Percentiles rank a stretch among this genome's conserved stretches.
Evolutionary conservation across 1,140 invertebrate species (phyloP).

Genomic region (Glomeris maerens): DNA sequence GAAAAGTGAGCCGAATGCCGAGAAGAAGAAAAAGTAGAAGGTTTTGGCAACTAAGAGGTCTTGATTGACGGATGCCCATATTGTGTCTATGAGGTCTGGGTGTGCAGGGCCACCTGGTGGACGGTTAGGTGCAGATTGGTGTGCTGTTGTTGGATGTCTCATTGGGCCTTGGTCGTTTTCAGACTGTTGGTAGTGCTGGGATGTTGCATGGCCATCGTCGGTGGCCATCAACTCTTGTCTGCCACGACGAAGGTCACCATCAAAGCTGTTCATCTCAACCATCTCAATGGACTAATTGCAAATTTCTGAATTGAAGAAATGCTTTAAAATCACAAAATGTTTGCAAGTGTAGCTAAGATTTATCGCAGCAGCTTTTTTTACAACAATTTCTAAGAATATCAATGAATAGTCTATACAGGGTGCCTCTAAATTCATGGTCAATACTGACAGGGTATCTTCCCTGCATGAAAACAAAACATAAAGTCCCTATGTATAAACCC

Average conservation of each 20-base stretch:
- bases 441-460: no score
- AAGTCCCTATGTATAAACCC: no score
- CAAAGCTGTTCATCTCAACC: conserved; percentile 8
- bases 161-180: background rate
- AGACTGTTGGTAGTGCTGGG: background rate
- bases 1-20: conserved; percentile 94
- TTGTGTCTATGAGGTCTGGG: conserved; percentile 63
- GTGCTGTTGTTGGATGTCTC: background rate
- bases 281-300: no score
- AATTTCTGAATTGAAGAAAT: no score
- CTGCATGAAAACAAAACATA: no score
- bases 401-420: no score
- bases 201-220: background rate
- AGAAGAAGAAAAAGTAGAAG: conserved; percentile 99
- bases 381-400: no score
- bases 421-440: no score
- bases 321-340: no score
- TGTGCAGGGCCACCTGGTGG: conserved; percentile 46
- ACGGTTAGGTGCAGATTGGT: background rate
- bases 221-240: background rate
- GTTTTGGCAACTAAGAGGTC: conserved; percentile 84
- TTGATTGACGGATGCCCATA: conserved; percentile 69
- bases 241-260: background rate
- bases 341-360: no score
- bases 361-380: no score